Conservation (phyloP, 35 echinoderm and acorn worm genomes). For the Apostichopus japonicus region DNA sequence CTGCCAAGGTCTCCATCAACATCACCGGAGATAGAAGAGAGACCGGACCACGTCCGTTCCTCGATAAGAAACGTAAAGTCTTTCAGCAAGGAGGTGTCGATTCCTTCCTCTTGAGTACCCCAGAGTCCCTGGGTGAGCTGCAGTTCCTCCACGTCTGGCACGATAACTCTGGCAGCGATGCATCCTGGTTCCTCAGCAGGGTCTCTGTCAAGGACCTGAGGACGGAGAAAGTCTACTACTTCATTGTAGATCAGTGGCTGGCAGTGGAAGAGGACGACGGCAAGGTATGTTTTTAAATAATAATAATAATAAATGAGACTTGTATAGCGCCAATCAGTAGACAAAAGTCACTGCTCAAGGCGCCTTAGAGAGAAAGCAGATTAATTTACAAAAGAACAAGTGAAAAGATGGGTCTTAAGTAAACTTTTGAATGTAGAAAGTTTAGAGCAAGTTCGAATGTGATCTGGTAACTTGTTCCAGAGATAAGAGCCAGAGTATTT, state of each 20-base stretch:
- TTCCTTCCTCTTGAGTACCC: constrained; percentile 76
- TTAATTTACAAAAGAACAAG: too few relatives aligned
- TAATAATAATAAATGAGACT: too few relatives aligned
- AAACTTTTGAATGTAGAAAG: too few relatives aligned
- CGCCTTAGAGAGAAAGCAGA: too few relatives aligned
- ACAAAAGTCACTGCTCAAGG: too few relatives aligned
- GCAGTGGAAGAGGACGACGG: constrained; percentile 99
- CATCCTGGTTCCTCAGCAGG: constrained; percentile 84
- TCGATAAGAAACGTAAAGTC: constrained; percentile 78
- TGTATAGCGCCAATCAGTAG: too few relatives aligned
- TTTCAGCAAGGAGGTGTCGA: constrained; percentile 86
- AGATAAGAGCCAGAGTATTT: too few relatives aligned
- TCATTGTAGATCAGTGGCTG: constrained; percentile 87
- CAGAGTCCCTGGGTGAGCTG: constrained; percentile 69
- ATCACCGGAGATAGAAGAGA: constrained; percentile 79
- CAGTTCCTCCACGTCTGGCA: constrained; percentile 83
- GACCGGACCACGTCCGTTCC: constrained; percentile 60
- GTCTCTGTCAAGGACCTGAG: constrained; percentile 84
- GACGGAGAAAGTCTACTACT: constrained; percentile 83
- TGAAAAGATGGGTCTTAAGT: too few relatives aligned
- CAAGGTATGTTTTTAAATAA: constrained; percentile 46
- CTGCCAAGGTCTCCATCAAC: constrained; percentile 80
- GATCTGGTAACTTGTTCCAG: too few relatives aligned
- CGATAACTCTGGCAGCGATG: constrained; percentile 78
- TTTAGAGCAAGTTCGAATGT: too few relatives aligned